Base-by-base conservation (phyloP, 2,113 vertebrate genomes). In the Brevimyrus niger region DNA sequence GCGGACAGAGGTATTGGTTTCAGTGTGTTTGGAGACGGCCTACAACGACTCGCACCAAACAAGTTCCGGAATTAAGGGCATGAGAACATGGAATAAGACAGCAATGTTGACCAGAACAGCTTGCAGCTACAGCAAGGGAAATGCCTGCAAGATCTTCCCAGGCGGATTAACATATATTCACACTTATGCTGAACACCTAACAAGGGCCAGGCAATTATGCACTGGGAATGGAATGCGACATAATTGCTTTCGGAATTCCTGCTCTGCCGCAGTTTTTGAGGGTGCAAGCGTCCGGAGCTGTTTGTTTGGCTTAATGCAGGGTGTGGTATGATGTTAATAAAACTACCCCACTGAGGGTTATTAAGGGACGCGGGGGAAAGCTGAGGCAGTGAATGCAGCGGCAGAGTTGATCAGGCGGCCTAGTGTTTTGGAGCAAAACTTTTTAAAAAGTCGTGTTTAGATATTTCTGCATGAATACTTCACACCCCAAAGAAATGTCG, bases 261-360 rank as follows among this genome's bases (percentile, higher is more conserved):
- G 48, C 13, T 10, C 51, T 11, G 65, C 47, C 38, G 17, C 47
- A 46, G 15, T 44, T 84, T 89, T n/a, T 44, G 42, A 85, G 9
- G 51, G 84, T 48, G 76, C 76, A 38, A 46, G 38, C 5, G 50
- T 15, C 46, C 58, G 46, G 58, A 65, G 38, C 19, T 69, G 61
- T 91, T 90, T 91, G 89, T 87, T 65, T 90, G 46, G 85, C 23
- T 48, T 21, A 88, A 89, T 88, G 82, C 87, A 19, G 69, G 11
- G 38, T 35, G 69, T 89, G 55, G 44, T 61, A 87, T 53, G 48
- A 19, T 17, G 55, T 35, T 44, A 87, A 90, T 87, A 38, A 87
- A 82, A 80, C 46, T 80, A 21, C 80, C 61, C 31, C 35, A 65
- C 42, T 53, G 23, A 51, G 69, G 31, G 38, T 88, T 69, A 89